A percentile compares a stretch with the other conserved stretches of the same genome.
These are phyloP conservation scores for Pterophyllum scalare DNA, from an alignment of 2,113 vertebrate genomes.

Conservation along the genomic window DNA sequence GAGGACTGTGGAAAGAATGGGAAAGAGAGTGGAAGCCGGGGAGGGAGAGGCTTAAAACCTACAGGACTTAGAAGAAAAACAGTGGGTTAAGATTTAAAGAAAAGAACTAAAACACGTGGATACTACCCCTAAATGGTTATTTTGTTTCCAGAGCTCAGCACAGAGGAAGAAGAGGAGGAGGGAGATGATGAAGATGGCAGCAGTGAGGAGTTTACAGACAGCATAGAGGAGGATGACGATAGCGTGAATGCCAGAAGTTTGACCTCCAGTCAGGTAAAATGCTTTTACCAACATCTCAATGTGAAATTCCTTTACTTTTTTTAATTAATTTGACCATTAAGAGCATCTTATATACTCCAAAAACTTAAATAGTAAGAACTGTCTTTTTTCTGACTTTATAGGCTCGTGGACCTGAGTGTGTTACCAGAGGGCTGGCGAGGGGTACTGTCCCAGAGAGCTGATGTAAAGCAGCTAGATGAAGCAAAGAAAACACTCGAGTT, in stretches of 20 bases:
- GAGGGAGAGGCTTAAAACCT: neutral
- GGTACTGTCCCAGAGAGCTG: neutral
- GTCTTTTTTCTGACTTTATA: neutral
- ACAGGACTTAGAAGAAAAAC: neutral
- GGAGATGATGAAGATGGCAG: constrained; percentile 73
- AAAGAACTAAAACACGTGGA: neutral
- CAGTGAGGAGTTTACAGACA: constrained; percentile 84
- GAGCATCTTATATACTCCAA: neutral
- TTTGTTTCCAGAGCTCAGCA: constrained; percentile 82
- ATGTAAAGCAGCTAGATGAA: constrained; percentile 72
- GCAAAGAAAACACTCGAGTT: constrained; percentile 78
- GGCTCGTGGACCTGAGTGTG: constrained; percentile 27
- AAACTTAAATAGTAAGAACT: neutral
- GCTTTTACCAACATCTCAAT: neutral
- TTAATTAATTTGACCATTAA: neutral
- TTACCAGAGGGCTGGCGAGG: constrained; percentile 12
- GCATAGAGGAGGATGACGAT: constrained; percentile 84
- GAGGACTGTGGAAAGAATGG: constrained; percentile 31
- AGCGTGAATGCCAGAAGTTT: constrained; percentile 67
- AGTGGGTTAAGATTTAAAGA: neutral
- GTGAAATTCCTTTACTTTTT: neutral
- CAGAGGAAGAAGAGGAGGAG: constrained; percentile 69
- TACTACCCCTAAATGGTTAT: constrained; percentile 32
- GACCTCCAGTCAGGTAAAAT: constrained; percentile 75
- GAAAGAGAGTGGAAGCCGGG: neutral